A percentile compares a stretch with the other conserved stretches of the same genome.
These are phyloP conservation scores for Chascanopsetta lugubris DNA, from an alignment of 2,113 vertebrate species.

Conservation along the genomic window DNA sequence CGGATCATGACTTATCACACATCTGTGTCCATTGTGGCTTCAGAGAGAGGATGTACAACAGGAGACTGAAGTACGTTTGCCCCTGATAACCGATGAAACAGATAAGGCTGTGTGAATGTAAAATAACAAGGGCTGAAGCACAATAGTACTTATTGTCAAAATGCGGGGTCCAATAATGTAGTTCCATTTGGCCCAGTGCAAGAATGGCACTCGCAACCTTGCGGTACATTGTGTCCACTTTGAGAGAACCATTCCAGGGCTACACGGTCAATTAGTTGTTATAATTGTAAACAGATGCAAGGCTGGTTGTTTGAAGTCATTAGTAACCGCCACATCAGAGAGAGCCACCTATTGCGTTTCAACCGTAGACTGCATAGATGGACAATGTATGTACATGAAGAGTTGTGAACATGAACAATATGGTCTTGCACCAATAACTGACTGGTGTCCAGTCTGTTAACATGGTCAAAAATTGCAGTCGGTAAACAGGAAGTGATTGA, in stretches of 20 bases:
- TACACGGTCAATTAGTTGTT: not conserved
- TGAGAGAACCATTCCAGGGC: not conserved
- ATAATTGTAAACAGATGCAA: not conserved
- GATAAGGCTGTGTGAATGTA: not conserved
- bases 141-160: constrained; percentile 18
- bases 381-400: too few relatives aligned
- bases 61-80: not conserved
- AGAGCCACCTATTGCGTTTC: too few relatives aligned
- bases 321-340: constrained; percentile 1
- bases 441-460: too few relatives aligned
- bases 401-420: too few relatives aligned
- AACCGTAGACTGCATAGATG: too few relatives aligned
- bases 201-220: not conserved
- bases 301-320: constrained; percentile 17
- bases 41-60: constrained; percentile 13
- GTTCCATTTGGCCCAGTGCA: too few relatives aligned
- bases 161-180: constrained; percentile 14
- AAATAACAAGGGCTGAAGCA: constrained; percentile 7
- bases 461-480: too few relatives aligned
- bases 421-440: too few relatives aligned
- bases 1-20: constrained; percentile 21
- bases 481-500: too few relatives aligned
- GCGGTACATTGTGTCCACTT: not conserved
- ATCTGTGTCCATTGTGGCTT: constrained; percentile 13
- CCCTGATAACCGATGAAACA: not conserved